Evolutionary conservation across 2,113 vertebrate genomes (phyloP), one percentile per base, ranked within the genome.

Genomic region (Delphinapterus leucas): DNA sequence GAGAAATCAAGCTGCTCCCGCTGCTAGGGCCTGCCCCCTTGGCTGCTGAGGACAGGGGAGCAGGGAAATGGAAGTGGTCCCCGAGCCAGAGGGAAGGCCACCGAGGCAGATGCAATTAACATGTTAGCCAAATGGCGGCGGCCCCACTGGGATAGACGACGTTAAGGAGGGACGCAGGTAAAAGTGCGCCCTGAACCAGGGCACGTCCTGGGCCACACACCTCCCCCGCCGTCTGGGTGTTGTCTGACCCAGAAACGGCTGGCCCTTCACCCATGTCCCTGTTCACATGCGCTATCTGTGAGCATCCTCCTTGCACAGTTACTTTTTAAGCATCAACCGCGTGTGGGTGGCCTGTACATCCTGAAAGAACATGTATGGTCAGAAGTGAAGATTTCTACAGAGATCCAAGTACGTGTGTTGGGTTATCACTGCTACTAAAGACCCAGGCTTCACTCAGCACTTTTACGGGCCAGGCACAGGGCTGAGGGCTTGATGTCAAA

Each of bases 1-100:
- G 88, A 98, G 98, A 95, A 98, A 96, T 93, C 95, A 12, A 86
- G 98, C 97, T n/a, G 97, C 88, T 90, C 74, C 90, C 90, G 97
- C 98, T 68, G 98, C 98, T 90, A 58, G 93, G 92, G 96, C 93
- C 89, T 92, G 97, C 47, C 97, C 98, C 87, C 68, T 70, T 95
- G 95, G 95, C 97, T 98, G 97, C 88, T 67, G 83, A 70, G 85
- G 94, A 82, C 97, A 60, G 83, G 97, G 55, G 79, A 1, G 17
- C 10, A 1, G 77, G 85, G 96, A 80, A 82, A 44, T 17, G 63
- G 85, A 93, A 73, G 55, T 74, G 88, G 81, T 90, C 89, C 63
- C n/a, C 0, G 0, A 41, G 86, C 88, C 21, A 2, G 67, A 44
- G 21, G 85, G 49, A 74, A 61, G 81, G 53, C 36, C 5, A 11